These are phyloP conservation scores for Abramis brama DNA, from an alignment of 2,113 vertebrate genomes.

Conservation along the genomic window DNA sequence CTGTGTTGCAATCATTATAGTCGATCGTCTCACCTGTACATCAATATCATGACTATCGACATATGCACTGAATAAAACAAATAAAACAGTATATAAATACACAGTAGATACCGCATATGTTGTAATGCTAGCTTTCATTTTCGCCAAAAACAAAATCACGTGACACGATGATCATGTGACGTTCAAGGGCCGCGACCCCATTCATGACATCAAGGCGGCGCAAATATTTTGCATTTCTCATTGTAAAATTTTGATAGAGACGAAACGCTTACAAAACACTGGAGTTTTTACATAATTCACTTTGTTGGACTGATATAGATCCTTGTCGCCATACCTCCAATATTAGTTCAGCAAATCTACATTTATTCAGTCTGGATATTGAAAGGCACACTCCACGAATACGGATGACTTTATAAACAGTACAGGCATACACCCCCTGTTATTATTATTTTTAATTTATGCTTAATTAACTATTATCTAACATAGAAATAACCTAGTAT, in stretches of 20 bases:
- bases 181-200: neutral
- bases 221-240: conserved; percentile 45
- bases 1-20: neutral
- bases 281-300: neutral
- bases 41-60: conserved; percentile 51
- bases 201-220: conserved; percentile 25
- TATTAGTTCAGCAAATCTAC: too few species aligned
- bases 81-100: conserved; percentile 62
- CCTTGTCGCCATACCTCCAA: neutral
- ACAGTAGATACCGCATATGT: conserved; percentile 44
- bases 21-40: conserved; percentile 63
- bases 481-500: neutral
- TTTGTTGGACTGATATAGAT: neutral
- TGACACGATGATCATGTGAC: conserved; percentile 61
- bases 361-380: neutral
- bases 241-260: neutral
- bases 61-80: conserved; percentile 59
- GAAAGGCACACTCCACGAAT: neutral
- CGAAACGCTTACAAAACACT: neutral
- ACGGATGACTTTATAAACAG: neutral
- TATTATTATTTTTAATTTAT: neutral
- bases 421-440: neutral
- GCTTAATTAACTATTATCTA: neutral
- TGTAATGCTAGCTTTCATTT: conserved; percentile 69
- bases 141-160: conserved; percentile 62